Percentiles rank a stretch among this genome's conserved stretches.
phyloP scores from a whole-genome alignment of 2,888 invertebrate species.

The Leptura quadrifasciata region DNA sequence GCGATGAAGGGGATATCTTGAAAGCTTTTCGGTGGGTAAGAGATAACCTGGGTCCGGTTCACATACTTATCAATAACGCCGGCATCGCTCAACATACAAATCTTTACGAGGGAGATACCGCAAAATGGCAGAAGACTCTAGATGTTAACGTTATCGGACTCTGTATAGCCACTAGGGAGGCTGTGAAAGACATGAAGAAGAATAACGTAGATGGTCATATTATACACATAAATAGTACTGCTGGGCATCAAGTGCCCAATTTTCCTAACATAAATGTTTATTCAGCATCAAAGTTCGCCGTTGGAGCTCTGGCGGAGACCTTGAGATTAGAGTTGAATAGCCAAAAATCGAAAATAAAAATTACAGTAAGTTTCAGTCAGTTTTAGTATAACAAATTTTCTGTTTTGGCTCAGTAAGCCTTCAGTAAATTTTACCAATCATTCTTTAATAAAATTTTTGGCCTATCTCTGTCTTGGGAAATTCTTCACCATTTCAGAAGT shows the following conservation, averaged over 20 bases:
- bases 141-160: constrained; percentile 51
- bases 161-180: constrained; percentile 60
- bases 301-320: constrained; percentile 48
- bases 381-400: neutral
- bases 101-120: constrained; percentile 59
- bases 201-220: constrained; percentile 62
- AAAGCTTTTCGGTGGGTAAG: constrained; percentile 59
- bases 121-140: constrained; percentile 53
- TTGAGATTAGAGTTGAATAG: constrained; percentile 44
- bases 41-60: constrained; percentile 66
- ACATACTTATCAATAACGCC: constrained; percentile 71
- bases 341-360: constrained; percentile 47
- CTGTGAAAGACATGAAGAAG: constrained; percentile 59
- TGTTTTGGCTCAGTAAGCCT: too few species aligned
- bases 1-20: constrained; percentile 56
- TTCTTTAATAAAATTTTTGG: too few species aligned
- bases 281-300: constrained; percentile 50
- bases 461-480: too few species aligned
- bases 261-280: constrained; percentile 55
- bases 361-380: constrained; percentile 36
- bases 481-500: too few species aligned
- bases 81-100: constrained; percentile 58
- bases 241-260: constrained; percentile 44
- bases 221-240: constrained; percentile 8
- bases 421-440: too few species aligned